phyloP scores from a whole-genome alignment of 2,797 vertebrate genomes.

The Xerus rutilus region DNA sequence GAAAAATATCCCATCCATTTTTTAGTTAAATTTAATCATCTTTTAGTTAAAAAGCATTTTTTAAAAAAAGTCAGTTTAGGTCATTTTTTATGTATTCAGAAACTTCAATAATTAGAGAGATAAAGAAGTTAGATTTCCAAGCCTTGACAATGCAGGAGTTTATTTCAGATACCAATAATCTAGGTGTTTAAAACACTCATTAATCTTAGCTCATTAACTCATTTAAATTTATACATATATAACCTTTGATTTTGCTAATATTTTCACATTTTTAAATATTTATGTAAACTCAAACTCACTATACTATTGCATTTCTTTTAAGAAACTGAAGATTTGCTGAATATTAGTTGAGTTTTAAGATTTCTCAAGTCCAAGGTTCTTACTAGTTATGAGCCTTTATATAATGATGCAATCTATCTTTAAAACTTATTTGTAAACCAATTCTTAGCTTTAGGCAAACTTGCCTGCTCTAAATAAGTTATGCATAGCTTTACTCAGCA shows the following conservation, averaged over 20 bases:
- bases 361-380: neutral
- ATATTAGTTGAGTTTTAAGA: neutral
- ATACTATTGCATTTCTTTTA: neutral
- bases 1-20: neutral
- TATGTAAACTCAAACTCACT: neutral
- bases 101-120: neutral
- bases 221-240: neutral
- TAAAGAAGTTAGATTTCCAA: neutral
- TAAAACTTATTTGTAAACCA: neutral
- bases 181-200: neutral
- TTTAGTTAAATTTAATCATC: slow-evolving; percentile 16
- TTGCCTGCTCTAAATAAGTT: neutral
- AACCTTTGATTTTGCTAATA: neutral
- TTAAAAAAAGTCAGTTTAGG: neutral
- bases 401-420: neutral
- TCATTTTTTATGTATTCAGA: neutral
- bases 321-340: neutral
- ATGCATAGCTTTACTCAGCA: neutral
- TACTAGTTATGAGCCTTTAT: neutral
- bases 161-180: neutral
- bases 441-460: neutral
- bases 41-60: neutral
- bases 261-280: slow-evolving; percentile 19
- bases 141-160: neutral
- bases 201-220: neutral